A percentile compares a stretch with the other conserved stretches of the same genome.
phyloP scores from a whole-genome alignment of 2,113 vertebrate genomes.

The Cochlearius cochlearius region DNA sequence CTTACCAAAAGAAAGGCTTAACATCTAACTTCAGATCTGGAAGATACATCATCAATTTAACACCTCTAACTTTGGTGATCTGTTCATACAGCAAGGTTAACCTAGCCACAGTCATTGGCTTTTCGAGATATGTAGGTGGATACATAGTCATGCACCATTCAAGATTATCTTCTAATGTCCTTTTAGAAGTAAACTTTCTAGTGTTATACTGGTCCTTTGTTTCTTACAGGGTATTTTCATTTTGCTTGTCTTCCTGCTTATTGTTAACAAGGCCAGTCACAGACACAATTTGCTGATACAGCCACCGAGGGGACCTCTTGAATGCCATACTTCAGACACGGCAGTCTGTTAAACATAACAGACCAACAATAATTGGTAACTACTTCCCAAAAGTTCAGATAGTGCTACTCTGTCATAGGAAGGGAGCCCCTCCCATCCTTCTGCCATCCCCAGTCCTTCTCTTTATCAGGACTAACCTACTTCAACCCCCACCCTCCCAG shows the following conservation, averaged over 20 bases:
- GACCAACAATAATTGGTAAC: not conserved
- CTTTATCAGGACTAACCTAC: not conserved
- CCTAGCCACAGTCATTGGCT: not conserved
- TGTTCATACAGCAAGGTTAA: not conserved
- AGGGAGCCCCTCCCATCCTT: not conserved
- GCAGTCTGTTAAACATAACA: not conserved
- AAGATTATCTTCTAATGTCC: not conserved
- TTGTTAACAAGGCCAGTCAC: not conserved
- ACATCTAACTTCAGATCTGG: not conserved
- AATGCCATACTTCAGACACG: not conserved
- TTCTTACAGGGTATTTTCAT: not conserved
- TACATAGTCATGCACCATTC: not conserved
- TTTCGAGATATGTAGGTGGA: not conserved
- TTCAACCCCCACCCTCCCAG: not conserved
- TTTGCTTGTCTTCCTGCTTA: not conserved
- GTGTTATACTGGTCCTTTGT: not conserved
- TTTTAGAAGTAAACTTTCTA: not conserved
- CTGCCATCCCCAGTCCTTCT: not conserved
- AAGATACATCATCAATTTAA: not conserved
- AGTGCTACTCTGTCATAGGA: not conserved
- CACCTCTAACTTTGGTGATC: not conserved
- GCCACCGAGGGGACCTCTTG: not conserved
- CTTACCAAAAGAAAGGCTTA: not conserved
- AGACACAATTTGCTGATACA: not conserved
- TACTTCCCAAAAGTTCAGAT: not conserved